Percentiles rank a stretch among this genome's conserved stretches.
Conservation (phyloP, 2,888 invertebrate species). For the Scaptomyza reducta region DNA sequence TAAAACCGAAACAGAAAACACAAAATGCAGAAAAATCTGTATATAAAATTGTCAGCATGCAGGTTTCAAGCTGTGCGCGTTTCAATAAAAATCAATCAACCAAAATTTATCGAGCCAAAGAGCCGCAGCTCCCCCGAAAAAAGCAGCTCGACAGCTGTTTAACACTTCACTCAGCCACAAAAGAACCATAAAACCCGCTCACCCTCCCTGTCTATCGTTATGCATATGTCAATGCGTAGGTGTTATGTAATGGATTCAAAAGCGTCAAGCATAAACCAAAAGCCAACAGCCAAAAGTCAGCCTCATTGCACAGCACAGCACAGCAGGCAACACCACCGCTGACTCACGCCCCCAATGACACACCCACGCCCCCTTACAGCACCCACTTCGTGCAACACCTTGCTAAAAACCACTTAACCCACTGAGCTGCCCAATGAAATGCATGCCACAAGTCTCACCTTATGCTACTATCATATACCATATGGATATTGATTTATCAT, state of each 20-base stretch:
- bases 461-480: conserved; percentile 12
- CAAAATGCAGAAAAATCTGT: conserved; percentile 34
- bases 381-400: conserved; percentile 38
- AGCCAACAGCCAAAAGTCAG: conserved; percentile 12
- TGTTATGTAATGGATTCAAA: conserved; percentile 69
- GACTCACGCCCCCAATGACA: conserved; percentile 54
- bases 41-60: conserved; percentile 68
- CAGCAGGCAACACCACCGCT: conserved; percentile 33
- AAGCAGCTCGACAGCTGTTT: conserved; percentile 63
- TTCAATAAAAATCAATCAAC: conserved; percentile 79
- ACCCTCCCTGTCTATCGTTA: background rate
- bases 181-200: conserved; percentile 9
- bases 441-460: conserved; percentile 9
- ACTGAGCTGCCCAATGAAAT: conserved; percentile 30
- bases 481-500: conserved; percentile 71
- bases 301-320: conserved; percentile 53
- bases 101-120: conserved; percentile 71
- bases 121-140: conserved; percentile 5
- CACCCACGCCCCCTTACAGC: background rate
- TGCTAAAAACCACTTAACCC: conserved; percentile 65
- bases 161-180: conserved; percentile 46
- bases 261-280: conserved; percentile 51
- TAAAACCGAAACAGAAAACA: background rate
- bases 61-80: conserved; percentile 74
- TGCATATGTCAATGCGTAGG: conserved; percentile 63